Base-by-base conservation (phyloP, 2,113 vertebrate genomes). In the Mus pahari region DNA sequence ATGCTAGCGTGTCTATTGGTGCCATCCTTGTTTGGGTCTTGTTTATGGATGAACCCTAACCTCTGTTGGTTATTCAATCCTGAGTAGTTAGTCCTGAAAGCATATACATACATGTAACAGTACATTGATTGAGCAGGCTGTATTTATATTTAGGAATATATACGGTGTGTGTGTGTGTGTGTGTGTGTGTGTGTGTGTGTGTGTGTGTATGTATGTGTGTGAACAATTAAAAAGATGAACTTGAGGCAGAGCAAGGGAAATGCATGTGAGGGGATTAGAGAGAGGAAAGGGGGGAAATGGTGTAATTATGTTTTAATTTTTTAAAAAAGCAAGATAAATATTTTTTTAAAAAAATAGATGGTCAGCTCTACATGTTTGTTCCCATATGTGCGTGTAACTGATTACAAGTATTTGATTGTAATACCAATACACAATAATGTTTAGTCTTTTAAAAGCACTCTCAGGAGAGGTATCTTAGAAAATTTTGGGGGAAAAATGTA, bases 391-490 rank as follows among this genome's bases (percentile, higher is more conserved):
- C 22, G 39, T 26, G 5, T 58, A 36, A 82, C 3, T 58, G 36
- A 79, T 79, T 53, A 17, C 48, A 78, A 78, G 33, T 55, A 53
- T 24, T 58, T 58, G 36, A 2, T 58, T 55, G 1, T 39, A 60
- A 82, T 60, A 39, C 3, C 13, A 83, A 2, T 60, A 60, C 39
- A 58, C 8, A 83, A 17, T 28, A 60, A 48, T 60, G 66, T 33
- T 96, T 79, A 17, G 66, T 50, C 87, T 74, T 58, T 16, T 86
- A 79, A 95, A 97, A 73, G 1, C 22, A 75, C 16, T 60, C 71
- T 89, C 17, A 45, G 11, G 31, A 62, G 28, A 20, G 55, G 20
- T 77, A 45, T 73, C 14, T 89, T 58, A 64, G 42, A 90, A 77
- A 6, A 22, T 48, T 48, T 42, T 33, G 33, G 8, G n/a, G 17